Conservation (phyloP, 2,113 vertebrate species). For the Leucoraja erinaceus region DNA sequence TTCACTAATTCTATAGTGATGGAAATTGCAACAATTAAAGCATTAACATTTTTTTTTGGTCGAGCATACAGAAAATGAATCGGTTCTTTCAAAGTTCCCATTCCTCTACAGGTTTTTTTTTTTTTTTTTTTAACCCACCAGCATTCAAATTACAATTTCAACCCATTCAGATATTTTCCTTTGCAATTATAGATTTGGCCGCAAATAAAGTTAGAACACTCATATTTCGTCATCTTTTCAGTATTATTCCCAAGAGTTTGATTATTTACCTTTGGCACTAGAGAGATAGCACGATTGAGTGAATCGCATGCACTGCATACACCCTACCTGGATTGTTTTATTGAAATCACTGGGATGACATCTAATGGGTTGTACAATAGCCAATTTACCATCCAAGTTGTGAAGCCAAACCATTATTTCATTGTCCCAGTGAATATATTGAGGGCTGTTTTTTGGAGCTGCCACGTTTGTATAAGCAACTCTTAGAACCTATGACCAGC, state of each 20-base stretch:
- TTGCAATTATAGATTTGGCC: background rate
- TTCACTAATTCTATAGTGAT: background rate
- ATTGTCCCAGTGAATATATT: background rate
- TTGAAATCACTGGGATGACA: background rate
- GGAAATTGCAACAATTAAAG: background rate
- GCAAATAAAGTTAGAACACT: background rate
- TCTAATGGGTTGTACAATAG: background rate
- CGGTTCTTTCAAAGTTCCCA: background rate
- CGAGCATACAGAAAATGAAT: background rate
- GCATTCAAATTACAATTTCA: background rate
- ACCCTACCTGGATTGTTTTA: background rate
- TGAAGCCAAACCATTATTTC: background rate
- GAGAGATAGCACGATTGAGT: background rate
- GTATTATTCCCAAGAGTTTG: background rate
- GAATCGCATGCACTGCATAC: background rate
- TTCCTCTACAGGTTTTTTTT: background rate
- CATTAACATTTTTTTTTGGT: background rate
- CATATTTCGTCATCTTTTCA: background rate
- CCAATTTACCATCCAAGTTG: background rate
- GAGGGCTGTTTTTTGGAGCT: background rate
- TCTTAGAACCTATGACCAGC: background rate
- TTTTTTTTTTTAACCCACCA: background rate
- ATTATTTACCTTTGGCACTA: background rate
- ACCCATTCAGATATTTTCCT: background rate
- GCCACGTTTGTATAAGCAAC: background rate